Evolutionary conservation across 1,140 invertebrate genomes (phyloP).

Genomic region (Platorchestia sp.): DNA sequence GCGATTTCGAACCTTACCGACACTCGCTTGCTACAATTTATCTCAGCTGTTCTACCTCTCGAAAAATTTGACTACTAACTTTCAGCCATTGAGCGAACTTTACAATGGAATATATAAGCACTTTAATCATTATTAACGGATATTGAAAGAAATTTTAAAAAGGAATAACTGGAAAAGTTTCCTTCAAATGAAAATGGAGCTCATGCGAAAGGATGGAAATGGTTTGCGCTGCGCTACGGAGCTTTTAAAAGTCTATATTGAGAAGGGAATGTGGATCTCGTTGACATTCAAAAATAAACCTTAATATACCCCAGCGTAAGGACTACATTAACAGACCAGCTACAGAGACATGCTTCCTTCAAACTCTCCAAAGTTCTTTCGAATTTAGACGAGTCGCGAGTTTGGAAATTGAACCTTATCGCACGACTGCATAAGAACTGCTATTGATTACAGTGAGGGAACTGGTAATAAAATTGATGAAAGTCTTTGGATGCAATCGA

Average conservation of each 20-base stretch:
- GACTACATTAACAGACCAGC: conserved; percentile 9
- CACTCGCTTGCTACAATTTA: background rate
- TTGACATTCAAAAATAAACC: background rate
- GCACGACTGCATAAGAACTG: background rate
- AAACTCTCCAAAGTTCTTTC: conserved; percentile 52
- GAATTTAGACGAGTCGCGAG: conserved; percentile 25
- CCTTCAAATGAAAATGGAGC: background rate
- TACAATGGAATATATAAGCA: background rate
- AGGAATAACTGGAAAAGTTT: background rate
- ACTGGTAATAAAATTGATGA: conserved; percentile 52
- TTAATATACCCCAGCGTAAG: background rate
- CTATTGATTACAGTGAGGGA: conserved; percentile 29
- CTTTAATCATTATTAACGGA: background rate
- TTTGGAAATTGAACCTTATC: background rate
- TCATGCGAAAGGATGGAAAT: conserved; percentile 11
- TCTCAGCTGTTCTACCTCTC: background rate
- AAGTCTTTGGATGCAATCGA: conserved; percentile 41
- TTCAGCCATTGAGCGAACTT: background rate
- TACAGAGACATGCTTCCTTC: conserved; percentile 16
- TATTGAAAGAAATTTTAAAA: background rate
- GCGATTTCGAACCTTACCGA: background rate
- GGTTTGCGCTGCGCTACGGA: background rate
- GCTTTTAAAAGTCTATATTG: conserved; percentile 55
- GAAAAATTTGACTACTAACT: background rate
- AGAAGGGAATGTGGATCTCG: conserved; percentile 39